Base-by-base conservation (phyloP, 2,113 vertebrate genomes). In the Alethe diademata region DNA sequence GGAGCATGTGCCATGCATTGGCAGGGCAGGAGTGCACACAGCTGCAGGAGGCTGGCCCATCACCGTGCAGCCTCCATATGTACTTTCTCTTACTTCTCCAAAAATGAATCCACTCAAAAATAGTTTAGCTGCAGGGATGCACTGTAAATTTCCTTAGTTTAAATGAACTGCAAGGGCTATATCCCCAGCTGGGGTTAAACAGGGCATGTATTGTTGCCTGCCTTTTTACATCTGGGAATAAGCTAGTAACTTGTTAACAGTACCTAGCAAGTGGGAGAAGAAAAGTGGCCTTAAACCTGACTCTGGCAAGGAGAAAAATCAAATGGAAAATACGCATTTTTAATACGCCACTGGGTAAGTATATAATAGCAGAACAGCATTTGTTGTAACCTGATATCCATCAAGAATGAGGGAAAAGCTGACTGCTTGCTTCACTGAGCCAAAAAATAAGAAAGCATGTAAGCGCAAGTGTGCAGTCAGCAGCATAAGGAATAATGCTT, bases 371-470 rank as follows among this genome's bases (percentile, higher is more conserved):
- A 93, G 92, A 78, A 93, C 81, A 93, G 78, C 18, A 18, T 47
- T 93, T 16, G 33, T 17, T 81, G 96, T 95, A 98, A 97, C 78
- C 64, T 73, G 93, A 97, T 97, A 92, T 81, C 88, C 94, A 93
- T 79, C 91, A 96, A 92, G 96, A 97, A 81, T 67, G 93, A 96
- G 91, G 93, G 72, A 95, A 96, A 97, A 97, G 89, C 95, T 85
- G 92, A 89, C 87, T 95, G 93, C 96, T 96, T 95, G 96, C 91
- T 92, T 78, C 29, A 38, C 75, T 74, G 88, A 97, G 91, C 88
- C 76, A 91, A 96, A 83, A 96, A 87, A 86, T 90, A 90, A 76
- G 91, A 92, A 89, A 88, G 93, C 95, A 60, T 93, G 93, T 94
- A 90, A 97, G 90, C 75, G 95, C 94, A 24, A 97, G 96, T 82